These are phyloP conservation scores for Ectropis crepuscularia DNA, from an alignment of 2,888 invertebrate genomes.

Conservation along the genomic window DNA sequence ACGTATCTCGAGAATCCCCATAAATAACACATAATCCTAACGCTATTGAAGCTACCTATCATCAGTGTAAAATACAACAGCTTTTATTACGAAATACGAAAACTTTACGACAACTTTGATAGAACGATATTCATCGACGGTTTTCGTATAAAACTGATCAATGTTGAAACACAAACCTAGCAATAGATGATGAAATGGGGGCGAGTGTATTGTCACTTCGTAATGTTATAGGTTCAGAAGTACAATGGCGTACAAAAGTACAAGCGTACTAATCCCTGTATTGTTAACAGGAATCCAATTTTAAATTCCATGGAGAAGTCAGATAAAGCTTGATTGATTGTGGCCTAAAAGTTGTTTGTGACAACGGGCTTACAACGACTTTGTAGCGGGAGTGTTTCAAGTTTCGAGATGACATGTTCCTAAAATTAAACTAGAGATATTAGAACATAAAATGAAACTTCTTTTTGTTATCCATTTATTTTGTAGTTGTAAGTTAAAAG, in stretches of 20 bases:
- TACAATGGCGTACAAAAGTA: constrained; percentile 68
- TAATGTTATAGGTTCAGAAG: constrained; percentile 31
- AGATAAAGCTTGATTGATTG: constrained; percentile 82
- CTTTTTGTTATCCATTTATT: neutral
- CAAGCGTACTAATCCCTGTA: constrained; percentile 73
- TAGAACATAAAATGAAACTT: neutral
- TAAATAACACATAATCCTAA: constrained; percentile 74
- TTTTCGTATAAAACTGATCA: constrained; percentile 17
- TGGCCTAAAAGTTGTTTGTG: constrained; percentile 66
- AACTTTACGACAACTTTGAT: constrained; percentile 24
- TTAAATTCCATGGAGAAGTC: constrained; percentile 75
- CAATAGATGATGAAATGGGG: constrained; percentile 40
- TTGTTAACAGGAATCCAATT: constrained; percentile 82
- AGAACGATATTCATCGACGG: constrained; percentile 47
- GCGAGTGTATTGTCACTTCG: constrained; percentile 25
- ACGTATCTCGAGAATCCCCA: constrained; percentile 62
- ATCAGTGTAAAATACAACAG: constrained; percentile 64
- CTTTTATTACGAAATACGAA: constrained; percentile 40
- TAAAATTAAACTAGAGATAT: neutral
- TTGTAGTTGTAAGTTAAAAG: neutral
- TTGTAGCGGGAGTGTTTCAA: constrained; percentile 36
- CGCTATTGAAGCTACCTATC: constrained; percentile 64
- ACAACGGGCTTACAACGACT: constrained; percentile 53
- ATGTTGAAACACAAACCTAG: constrained; percentile 16
- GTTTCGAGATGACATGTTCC: constrained; percentile 19